phyloP scores from a whole-genome alignment of 2,888 invertebrate species.

The Hyles lineata region DNA sequence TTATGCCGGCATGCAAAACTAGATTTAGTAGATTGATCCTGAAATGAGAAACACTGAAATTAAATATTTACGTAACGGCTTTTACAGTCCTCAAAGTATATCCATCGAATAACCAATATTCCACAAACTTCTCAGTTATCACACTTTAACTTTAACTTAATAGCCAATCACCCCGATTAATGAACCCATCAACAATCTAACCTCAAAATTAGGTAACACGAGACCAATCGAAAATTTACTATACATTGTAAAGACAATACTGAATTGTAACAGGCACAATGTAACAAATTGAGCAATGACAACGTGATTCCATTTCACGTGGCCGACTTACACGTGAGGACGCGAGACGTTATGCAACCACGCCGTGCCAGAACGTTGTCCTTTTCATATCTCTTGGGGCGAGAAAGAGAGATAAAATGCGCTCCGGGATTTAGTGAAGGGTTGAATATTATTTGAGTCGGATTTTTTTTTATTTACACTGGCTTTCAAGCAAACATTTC shows the following conservation, averaged over 20 bases:
- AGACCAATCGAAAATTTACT: neutral
- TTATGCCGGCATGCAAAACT: too few species aligned
- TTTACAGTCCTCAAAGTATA: too few species aligned
- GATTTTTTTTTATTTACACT: neutral
- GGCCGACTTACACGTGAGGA: conserved; percentile 7
- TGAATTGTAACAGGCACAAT: conserved; percentile 15
- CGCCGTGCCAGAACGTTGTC: neutral
- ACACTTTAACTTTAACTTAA: too few species aligned
- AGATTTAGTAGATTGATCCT: too few species aligned
- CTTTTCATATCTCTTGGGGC: neutral
- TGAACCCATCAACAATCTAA: neutral
- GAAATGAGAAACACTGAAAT: too few species aligned
- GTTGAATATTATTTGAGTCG: neutral
- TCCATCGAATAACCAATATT: too few species aligned
- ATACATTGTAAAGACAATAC: neutral
- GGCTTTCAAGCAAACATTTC: too few species aligned
- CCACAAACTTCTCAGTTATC: too few species aligned
- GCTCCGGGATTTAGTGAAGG: conserved; percentile 1
- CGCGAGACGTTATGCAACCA: conserved; percentile 11
- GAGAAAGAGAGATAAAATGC: neutral
- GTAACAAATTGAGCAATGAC: conserved; percentile 23
- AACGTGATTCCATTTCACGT: conserved; percentile 21
- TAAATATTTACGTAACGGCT: too few species aligned
- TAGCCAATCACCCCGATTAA: neutral
- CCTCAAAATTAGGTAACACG: conserved; percentile 5